phyloP scores from a whole-genome alignment of 2,113 vertebrate genomes.

The Pachypanchax playfairii region DNA sequence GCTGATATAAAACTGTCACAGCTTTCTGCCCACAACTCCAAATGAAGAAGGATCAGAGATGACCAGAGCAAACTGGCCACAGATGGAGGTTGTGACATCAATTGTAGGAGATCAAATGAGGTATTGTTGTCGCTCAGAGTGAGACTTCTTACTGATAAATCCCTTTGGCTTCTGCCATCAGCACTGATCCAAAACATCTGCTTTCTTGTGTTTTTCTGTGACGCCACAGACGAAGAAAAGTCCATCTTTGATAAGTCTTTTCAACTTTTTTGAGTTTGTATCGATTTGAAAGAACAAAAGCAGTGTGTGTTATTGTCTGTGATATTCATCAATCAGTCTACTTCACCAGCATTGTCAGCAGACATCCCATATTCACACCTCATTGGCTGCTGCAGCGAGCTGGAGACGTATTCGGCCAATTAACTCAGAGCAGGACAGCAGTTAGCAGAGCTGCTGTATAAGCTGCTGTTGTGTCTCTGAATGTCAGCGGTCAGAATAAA shows the following conservation, averaged over 20 bases:
- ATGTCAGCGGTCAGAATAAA: conserved; percentile 35
- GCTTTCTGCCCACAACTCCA: background rate
- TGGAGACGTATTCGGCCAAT: conserved; percentile 49
- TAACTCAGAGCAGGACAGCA: conserved; percentile 26
- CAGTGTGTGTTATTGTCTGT: background rate
- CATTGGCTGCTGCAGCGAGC: conserved; percentile 33
- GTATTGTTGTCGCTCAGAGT: conserved; percentile 13
- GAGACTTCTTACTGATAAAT: conserved; percentile 15
- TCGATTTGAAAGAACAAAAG: background rate
- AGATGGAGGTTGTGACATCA: conserved; percentile 60
- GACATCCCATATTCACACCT: conserved; percentile 36
- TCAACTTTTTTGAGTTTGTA: background rate
- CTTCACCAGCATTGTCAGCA: conserved; percentile 21
- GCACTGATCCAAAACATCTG: conserved; percentile 34
- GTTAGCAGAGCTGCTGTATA: conserved; percentile 7
- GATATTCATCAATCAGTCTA: conserved; percentile 37
- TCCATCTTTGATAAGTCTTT: background rate
- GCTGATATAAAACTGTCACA: background rate
- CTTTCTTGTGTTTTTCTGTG: conserved; percentile 5
- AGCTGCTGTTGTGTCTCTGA: conserved; percentile 24
- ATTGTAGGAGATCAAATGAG: conserved; percentile 31
- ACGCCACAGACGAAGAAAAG: background rate
- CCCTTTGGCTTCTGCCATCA: conserved; percentile 20
- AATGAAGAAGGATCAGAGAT: conserved; percentile 7
- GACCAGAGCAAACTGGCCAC: conserved; percentile 25